Evolutionary conservation across 2,113 vertebrate genomes (phyloP).

Genomic region (Microtus richardsoni): DNA sequence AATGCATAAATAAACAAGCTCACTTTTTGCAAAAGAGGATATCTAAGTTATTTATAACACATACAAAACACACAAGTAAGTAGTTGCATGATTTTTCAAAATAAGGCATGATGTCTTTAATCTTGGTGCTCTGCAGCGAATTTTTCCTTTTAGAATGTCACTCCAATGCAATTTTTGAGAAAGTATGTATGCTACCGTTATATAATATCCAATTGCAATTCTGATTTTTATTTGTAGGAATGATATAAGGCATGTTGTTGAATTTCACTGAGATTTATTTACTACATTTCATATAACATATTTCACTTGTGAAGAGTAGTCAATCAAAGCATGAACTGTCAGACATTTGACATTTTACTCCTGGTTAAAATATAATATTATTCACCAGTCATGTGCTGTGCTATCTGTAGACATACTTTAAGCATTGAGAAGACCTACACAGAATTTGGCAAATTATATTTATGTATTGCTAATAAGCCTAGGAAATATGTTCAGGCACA

Average conservation of each 20-base stretch:
- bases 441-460: neutral
- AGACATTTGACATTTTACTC: neutral
- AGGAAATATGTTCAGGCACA: neutral
- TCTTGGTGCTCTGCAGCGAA: neutral
- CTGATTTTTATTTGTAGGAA: neutral
- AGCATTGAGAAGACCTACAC: neutral
- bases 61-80: neutral
- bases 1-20: neutral
- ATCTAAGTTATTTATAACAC: neutral
- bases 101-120: neutral
- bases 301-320: neutral
- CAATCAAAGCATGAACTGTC: neutral
- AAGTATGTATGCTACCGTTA: neutral
- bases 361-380: neutral
- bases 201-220: neutral
- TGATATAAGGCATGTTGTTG: neutral
- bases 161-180: neutral
- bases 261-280: neutral
- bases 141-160: neutral
- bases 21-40: neutral
- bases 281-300: neutral
- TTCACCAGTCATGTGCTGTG: neutral
- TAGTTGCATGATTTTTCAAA: slow-evolving; percentile 18
- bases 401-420: neutral
- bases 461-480: neutral